Base-by-base conservation (phyloP, 35 echinoderm and acorn worm species). In the Diadema setosum region DNA sequence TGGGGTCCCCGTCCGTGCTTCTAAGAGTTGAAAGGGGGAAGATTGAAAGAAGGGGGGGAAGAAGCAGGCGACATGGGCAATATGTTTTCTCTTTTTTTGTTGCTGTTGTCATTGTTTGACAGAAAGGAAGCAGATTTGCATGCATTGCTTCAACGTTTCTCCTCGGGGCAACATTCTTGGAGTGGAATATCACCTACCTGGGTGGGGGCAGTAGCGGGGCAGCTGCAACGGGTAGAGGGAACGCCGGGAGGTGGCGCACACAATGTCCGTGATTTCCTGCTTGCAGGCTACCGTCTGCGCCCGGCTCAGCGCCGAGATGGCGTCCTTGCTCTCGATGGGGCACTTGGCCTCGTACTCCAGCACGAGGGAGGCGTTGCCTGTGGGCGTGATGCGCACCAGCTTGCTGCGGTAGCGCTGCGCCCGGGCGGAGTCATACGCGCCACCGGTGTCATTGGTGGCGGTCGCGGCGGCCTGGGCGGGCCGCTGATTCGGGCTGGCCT, bases 191-290 rank as follows among this genome's bases (percentile, higher is more conserved):
- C 7, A 67, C 63, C 30, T 83, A 98, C 96, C 96, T 83, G 87
- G 58, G 15, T 86, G n/a, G 17, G 92, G 85, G 49, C 96, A 98
- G 31, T 84, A 83, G 25, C 92, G 43, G 6, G 85, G 89, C 48
- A 94, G 61, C 39, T 78, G 83, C 31, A 40, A 37, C 1, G 96
- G 96, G 88, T 92, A 99, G 2, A 99, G 44, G 41, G 65, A 80
- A 23, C 82, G 74, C 39, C 92, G 58, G 31, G 91, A 61, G 37
- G 90, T 82, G 32, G 70, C 70, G 87, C 96, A 99, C 15, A 94
- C 88, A 9, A 65, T 89, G 74, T 99, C 93, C 17, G 93, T 91
- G 55, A 99, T 99, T 18, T 84, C 73, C 73, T 99, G 92, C 59
- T 99, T 99, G 87, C 96, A 99, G 32, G 91, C 59, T 12, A 74